A percentile compares a stretch with the other conserved stretches of the same genome.
Evolutionary conservation across 2,113 vertebrate genomes (phyloP).

Genomic region (Prinia subflava): DNA sequence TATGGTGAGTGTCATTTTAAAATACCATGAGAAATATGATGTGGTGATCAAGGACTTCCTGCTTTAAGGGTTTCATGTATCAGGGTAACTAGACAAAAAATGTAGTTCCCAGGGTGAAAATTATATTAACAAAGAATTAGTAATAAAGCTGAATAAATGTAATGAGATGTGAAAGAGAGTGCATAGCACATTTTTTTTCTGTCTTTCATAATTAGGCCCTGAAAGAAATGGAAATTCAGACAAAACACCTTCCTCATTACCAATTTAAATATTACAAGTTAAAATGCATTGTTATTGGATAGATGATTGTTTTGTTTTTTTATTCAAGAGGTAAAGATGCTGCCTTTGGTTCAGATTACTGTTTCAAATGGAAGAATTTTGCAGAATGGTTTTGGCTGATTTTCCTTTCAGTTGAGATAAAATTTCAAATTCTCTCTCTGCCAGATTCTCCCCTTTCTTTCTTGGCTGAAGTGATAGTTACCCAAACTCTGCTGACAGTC

Average conservation of each 20-base stretch:
- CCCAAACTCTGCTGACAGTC: slow-evolving; percentile 23
- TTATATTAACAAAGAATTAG: slow-evolving; percentile 72
- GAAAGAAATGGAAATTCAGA: slow-evolving; percentile 63
- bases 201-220: slow-evolving; percentile 68
- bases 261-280: slow-evolving; percentile 37
- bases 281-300: slow-evolving; percentile 1
- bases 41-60: slow-evolving; percentile 49
- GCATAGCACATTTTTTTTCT: not conserved
- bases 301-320: not conserved
- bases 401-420: not conserved
- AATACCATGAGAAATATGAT: slow-evolving; percentile 48
- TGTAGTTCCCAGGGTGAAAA: slow-evolving; percentile 69
- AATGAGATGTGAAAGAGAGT: slow-evolving; percentile 68
- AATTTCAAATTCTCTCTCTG: not conserved
- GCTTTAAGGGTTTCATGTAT: slow-evolving; percentile 57
- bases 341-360: not conserved
- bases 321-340: not conserved
- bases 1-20: slow-evolving; percentile 44
- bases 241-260: slow-evolving; percentile 58
- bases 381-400: not conserved
- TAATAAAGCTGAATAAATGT: slow-evolving; percentile 67
- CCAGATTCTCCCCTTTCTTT: not conserved
- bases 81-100: slow-evolving; percentile 65
- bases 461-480: not conserved
- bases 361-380: not conserved